These are phyloP conservation scores for Junco hyemalis DNA, from an alignment of 2,113 vertebrate genomes.

Conservation along the genomic window DNA sequence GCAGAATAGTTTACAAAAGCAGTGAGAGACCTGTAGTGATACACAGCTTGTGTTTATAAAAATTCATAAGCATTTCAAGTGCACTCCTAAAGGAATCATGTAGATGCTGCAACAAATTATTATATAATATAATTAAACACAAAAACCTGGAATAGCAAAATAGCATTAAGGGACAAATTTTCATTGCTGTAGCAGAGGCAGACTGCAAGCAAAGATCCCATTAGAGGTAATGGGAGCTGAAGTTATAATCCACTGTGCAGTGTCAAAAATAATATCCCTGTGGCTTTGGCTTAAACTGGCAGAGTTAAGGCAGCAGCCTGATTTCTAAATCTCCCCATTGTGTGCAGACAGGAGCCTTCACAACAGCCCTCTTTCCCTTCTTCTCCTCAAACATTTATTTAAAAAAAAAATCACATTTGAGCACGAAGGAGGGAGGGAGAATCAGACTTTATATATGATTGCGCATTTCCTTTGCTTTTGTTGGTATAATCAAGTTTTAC, in stretches of 20 bases:
- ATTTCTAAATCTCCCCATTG: neutral
- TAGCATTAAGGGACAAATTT: conserved; percentile 44
- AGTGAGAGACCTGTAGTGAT: neutral
- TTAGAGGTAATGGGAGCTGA: conserved; percentile 50
- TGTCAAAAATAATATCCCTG: conserved; percentile 32
- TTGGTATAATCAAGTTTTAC: neutral
- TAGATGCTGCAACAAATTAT: conserved; percentile 24
- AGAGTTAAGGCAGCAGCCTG: conserved; percentile 8
- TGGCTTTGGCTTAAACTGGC: conserved; percentile 30
- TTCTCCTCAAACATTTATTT: neutral
- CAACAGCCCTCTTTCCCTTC: neutral
- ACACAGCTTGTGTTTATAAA: conserved; percentile 39
- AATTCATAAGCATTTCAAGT: conserved; percentile 11
- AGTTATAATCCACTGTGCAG: conserved; percentile 19
- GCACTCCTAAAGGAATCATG: neutral
- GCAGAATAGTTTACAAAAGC: neutral
- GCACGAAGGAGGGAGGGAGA: neutral
- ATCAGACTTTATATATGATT: neutral
- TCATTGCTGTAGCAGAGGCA: neutral
- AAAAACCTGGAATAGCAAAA: conserved; percentile 26
- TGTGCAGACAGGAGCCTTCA: neutral
- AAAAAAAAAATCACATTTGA: neutral
- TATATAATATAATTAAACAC: conserved; percentile 56
- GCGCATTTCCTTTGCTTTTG: neutral
- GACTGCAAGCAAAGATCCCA: conserved; percentile 33